Conservation (phyloP, 2,888 invertebrate species). For the Lithophane ornitopus region DNA sequence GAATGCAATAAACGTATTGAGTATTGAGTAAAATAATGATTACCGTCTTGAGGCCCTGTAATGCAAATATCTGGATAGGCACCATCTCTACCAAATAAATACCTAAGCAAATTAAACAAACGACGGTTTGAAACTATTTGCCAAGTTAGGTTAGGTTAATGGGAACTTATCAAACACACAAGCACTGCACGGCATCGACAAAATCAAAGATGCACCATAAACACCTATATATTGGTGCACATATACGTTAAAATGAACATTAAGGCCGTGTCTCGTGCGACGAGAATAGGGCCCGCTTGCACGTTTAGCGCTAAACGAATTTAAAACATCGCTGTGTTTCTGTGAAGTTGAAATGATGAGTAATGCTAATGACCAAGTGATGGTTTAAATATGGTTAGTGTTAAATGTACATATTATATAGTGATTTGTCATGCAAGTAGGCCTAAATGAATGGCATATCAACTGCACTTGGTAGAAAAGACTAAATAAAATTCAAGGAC, state of each 20-base stretch:
- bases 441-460: background rate
- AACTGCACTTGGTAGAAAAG: background rate
- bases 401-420: background rate
- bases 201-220: background rate
- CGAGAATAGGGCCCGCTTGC: background rate
- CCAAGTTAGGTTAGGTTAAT: background rate
- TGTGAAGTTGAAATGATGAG: background rate
- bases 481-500: conserved; percentile 3
- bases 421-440: background rate
- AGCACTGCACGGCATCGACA: background rate
- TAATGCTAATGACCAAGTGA: background rate
- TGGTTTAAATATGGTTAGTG: background rate
- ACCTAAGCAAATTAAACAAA: background rate
- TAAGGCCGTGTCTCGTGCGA: background rate
- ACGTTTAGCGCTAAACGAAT: background rate
- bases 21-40: too few species aligned
- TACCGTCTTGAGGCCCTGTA: too few species aligned
- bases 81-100: background rate
- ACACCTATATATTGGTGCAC: background rate
- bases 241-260: background rate
- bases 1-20: too few species aligned
- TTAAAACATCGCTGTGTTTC: too few species aligned
- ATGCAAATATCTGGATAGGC: background rate
- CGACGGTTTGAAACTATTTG: background rate
- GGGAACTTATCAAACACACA: background rate